Conservation (phyloP, 2,888 invertebrate species). For the Pachycephus smyrnensis region DNA sequence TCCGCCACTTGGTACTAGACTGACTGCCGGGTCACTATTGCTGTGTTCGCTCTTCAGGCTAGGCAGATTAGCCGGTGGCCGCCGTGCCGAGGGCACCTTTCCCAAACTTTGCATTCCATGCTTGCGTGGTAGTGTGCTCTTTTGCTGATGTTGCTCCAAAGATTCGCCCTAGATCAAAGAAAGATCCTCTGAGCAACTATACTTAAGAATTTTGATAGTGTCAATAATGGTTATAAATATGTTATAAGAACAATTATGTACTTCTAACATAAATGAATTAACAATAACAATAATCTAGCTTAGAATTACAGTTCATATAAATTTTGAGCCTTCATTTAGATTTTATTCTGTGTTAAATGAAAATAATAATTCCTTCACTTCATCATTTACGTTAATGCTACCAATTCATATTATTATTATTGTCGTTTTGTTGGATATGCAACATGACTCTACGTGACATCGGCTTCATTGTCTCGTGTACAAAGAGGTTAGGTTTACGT, state of each 20-base stretch:
- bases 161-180: slow-evolving; percentile 78
- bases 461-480: neutral
- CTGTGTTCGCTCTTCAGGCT: slow-evolving; percentile 97
- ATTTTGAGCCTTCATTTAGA: neutral
- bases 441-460: neutral
- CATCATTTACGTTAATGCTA: neutral
- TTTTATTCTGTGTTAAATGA: neutral
- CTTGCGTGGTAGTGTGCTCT: slow-evolving; percentile 92
- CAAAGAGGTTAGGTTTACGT: neutral
- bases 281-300: neutral
- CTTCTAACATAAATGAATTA: neutral
- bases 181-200: neutral
- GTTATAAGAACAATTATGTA: neutral
- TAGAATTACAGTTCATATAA: neutral
- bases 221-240: neutral
- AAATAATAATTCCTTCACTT: neutral
- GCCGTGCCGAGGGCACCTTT: slow-evolving; percentile 97
- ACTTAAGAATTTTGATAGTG: neutral
- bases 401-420: neutral
- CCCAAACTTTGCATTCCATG: slow-evolving; percentile 99
- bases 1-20: slow-evolving; percentile 83
- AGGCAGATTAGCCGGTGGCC: slow-evolving; percentile 98
- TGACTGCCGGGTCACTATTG: slow-evolving; percentile 82
- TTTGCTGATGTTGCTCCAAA: slow-evolving; percentile 88
- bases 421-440: neutral